Evolutionary conservation across 2,113 vertebrate genomes (phyloP), one percentile per base, ranked within the genome.

Genomic region (Neodon shergylaensis): DNA sequence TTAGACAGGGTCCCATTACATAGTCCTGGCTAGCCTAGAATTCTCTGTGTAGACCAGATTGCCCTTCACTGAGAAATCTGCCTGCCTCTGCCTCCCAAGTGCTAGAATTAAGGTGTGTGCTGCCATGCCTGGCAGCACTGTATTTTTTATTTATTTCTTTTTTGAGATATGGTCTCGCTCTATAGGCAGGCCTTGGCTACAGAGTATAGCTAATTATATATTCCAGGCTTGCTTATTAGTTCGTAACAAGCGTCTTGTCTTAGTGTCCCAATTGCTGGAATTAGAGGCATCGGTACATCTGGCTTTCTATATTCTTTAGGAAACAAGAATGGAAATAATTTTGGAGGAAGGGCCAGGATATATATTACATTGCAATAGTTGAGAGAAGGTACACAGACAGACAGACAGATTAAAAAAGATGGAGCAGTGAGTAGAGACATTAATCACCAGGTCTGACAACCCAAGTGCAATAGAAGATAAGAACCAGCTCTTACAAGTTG

Each of bases 281-380:
- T 85, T 85, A 85, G 5, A 68, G 28, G 63, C 42, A 47, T 85
- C 1, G 33, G 42, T 22, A 68, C 63, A 22, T 85, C 63, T 85
- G 28, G 4, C 47, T 66, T 66, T 47, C 61, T 61, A 44, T 44
- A 84, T 49, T 85, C 58, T 44, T 78, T 36, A 84, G 47, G 79
- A 90, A 92, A 86, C 65, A 87, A 14, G 14, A 22, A 87, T 24
- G 72, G 52, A 78, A 63, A 39, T 91, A 68, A 68, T 94, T 85
- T 90, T 36, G 44, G 72, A 28, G 73, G n/a, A 63, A 94, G 47
- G 63, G 17, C 42, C 66, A 84, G 76, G 44, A 81, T 36, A 17
- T 58, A 85, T 70, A 36, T 74, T 88, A 84, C 13, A 88, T 24
- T 96, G 73, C 54, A 96, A 39, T 39, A 93, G 54, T 94, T 95